Percentiles rank a stretch among this genome's conserved stretches.
phyloP scores from a whole-genome alignment of 37 sponge, comb jelly and placozoan species.

The Geodia barretti region DNA sequence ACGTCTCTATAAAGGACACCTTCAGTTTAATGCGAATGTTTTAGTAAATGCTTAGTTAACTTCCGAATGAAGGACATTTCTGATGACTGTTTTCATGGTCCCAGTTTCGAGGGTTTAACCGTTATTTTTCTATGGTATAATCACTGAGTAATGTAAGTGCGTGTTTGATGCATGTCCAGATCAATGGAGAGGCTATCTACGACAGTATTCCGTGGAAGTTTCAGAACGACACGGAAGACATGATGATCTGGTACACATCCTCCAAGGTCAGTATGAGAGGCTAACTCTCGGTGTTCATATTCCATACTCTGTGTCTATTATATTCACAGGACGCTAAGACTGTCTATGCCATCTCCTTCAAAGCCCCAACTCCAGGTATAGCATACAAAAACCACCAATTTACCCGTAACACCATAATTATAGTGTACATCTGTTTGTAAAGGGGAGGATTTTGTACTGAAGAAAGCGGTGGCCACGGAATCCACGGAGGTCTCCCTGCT shows the following conservation, averaged over 20 bases:
- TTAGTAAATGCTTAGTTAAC: too few relatives aligned
- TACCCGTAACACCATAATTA: background rate
- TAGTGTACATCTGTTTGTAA: background rate
- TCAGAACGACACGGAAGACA: conserved; percentile 66
- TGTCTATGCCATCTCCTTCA: conserved; percentile 78
- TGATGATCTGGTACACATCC: conserved; percentile 71
- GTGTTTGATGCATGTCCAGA: too few relatives aligned
- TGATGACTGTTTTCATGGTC: too few relatives aligned
- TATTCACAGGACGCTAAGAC: conserved; percentile 29
- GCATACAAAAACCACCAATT: background rate
- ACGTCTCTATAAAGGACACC: too few relatives aligned
- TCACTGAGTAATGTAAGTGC: too few relatives aligned
- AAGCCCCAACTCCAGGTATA: conserved; percentile 48
- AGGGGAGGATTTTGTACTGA: conserved; percentile 35
- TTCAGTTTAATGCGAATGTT: too few relatives aligned
- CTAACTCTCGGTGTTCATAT: background rate
- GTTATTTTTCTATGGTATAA: too few relatives aligned
- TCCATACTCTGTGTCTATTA: background rate
- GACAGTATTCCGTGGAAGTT: conserved; percentile 59
- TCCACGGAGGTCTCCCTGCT: conserved; percentile 28
- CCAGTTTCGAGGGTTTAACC: too few relatives aligned
- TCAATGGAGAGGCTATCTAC: conserved; percentile 85
- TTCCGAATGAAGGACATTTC: too few relatives aligned
- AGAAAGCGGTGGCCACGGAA: background rate
- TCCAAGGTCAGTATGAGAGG: conserved; percentile 31